Percentiles rank a stretch among this genome's conserved stretches.
Evolutionary conservation across 2,797 vertebrate genomes (phyloP).

Genomic region (Etheostoma nigrum): DNA sequence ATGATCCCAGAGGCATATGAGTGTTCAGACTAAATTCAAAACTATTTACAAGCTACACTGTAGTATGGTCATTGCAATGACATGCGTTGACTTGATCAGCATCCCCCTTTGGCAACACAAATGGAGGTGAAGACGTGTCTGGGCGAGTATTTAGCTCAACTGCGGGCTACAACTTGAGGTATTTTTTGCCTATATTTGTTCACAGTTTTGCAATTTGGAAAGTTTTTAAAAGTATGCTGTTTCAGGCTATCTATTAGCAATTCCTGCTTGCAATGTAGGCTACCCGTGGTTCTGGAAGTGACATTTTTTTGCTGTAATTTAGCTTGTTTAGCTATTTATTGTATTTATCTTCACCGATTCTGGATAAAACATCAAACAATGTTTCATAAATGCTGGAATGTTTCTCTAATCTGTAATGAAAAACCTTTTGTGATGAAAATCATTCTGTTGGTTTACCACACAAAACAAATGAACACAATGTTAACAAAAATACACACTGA

Average conservation of each 20-base stretch:
- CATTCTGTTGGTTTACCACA: neutral
- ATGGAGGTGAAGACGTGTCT: neutral
- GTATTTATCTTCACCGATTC: neutral
- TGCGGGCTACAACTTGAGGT: neutral
- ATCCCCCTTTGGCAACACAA: neutral
- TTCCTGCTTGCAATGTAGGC: neutral
- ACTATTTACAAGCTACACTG: neutral
- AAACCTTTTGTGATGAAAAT: neutral
- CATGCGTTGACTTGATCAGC: neutral
- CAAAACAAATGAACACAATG: slow-evolving; percentile 3
- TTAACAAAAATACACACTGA: slow-evolving; percentile 1
- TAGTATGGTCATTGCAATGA: neutral
- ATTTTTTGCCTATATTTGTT: neutral
- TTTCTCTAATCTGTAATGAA: slow-evolving; percentile 4
- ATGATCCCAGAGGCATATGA: neutral
- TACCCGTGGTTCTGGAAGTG: neutral
- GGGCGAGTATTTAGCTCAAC: neutral
- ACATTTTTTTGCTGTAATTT: neutral
- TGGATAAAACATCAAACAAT: neutral
- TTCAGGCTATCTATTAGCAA: neutral
- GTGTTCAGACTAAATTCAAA: neutral
- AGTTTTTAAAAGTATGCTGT: neutral
- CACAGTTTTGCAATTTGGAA: neutral
- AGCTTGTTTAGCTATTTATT: neutral
- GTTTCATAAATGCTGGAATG: neutral